Evolutionary conservation across 1,140 invertebrate species (phyloP).

Genomic region (Leptonema lineaticorne): DNA sequence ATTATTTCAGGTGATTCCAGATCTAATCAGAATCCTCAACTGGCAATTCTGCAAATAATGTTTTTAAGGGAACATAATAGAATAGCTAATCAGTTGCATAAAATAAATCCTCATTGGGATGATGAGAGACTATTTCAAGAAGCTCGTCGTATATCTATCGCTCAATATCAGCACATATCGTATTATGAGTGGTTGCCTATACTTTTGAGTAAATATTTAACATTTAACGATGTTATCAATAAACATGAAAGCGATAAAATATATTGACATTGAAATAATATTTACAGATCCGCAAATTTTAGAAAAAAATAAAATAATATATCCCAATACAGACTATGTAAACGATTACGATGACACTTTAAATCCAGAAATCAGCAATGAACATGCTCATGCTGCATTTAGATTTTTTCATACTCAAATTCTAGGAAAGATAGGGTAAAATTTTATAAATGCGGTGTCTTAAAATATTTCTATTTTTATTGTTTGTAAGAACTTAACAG

Average conservation of each 20-base stretch:
- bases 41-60: constrained; percentile 66
- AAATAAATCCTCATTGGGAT: constrained; percentile 64
- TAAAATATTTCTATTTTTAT: no score
- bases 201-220: constrained; percentile 52
- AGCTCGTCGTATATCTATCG: constrained; percentile 59
- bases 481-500: no score
- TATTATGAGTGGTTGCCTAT: constrained; percentile 64
- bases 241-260: no score
- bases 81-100: constrained; percentile 56
- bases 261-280: not conserved
- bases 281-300: not conserved
- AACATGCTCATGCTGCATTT: not conserved
- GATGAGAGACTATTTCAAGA: constrained; percentile 65
- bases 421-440: not conserved
- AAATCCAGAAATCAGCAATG: not conserved
- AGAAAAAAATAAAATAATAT: not conserved
- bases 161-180: constrained; percentile 59
- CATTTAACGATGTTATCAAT: not conserved
- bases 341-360: not conserved
- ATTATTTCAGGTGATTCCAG: constrained; percentile 54
- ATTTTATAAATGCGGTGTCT: no score
- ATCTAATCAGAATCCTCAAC: constrained; percentile 62
- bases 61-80: constrained; percentile 60
- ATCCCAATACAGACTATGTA: not conserved
- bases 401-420: not conserved